A percentile compares a stretch with the other conserved stretches of the same genome.
Conservation (phyloP, 2,797 vertebrate genomes). For the Myotis pilosus region DNA sequence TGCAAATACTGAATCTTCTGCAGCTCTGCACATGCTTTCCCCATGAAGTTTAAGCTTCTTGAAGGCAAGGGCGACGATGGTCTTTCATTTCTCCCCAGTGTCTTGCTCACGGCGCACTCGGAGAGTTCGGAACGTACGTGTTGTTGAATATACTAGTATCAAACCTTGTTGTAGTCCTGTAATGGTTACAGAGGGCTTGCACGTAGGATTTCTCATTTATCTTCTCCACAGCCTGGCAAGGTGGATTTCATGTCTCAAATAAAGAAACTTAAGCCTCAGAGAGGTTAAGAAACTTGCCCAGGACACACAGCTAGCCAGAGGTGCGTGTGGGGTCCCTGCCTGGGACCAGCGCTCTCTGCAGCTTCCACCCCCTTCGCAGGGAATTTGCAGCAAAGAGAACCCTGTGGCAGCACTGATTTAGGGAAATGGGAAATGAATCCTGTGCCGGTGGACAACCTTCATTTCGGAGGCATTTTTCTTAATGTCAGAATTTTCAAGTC, state of each 20-base stretch:
- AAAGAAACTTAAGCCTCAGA: not conserved
- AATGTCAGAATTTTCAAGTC: constrained; percentile 8
- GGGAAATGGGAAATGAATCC: constrained; percentile 33
- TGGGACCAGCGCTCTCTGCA: not conserved
- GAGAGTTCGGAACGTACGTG: not conserved
- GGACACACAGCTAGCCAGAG: constrained; percentile 25
- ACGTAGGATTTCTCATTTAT: not conserved
- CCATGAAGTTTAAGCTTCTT: not conserved
- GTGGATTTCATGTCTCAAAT: not conserved
- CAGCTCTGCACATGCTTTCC: not conserved
- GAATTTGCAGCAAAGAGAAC: constrained; percentile 40
- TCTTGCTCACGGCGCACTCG: not conserved
- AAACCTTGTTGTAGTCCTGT: not conserved
- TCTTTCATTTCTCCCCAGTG: not conserved
- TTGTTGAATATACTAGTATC: not conserved
- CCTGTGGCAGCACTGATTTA: constrained; percentile 17
- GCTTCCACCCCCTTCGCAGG: not conserved
- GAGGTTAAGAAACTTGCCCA: not conserved
- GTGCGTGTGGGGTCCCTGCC: not conserved
- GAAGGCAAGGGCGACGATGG: not conserved
- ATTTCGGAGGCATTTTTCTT: not conserved
- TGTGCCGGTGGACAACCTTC: not conserved
- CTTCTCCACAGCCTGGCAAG: not conserved
- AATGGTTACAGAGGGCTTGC: not conserved
- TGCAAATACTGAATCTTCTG: not conserved